Conservation (phyloP, 2,113 vertebrate genomes). For the Zapornia atra region DNA sequence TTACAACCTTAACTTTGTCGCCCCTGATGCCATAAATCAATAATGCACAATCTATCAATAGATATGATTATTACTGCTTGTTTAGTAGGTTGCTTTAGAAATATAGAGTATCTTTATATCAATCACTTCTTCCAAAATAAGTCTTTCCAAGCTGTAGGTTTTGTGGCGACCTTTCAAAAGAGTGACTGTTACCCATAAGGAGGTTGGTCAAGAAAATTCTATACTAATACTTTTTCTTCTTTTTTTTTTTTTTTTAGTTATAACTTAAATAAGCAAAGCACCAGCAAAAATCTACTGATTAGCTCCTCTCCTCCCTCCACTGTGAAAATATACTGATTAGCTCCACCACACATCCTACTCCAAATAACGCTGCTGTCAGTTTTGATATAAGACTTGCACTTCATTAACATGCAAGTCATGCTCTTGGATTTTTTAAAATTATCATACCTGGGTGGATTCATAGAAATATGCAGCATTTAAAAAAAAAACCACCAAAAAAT, state of each 20-base stretch:
- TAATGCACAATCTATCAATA: background rate
- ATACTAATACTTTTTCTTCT: background rate
- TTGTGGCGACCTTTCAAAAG: conserved; percentile 2
- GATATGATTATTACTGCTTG: background rate
- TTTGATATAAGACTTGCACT: background rate
- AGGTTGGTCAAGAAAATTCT: background rate
- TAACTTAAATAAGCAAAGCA: conserved; percentile 4
- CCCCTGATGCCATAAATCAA: background rate
- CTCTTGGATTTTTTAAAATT: background rate
- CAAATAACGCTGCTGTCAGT: conserved; percentile 17
- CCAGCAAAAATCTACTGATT: conserved; percentile 38
- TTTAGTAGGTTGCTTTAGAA: conserved; percentile 19
- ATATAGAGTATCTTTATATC: background rate
- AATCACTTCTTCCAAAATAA: conserved; percentile 4
- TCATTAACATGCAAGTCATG: background rate
- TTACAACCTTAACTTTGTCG: background rate
- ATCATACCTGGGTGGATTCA: background rate
- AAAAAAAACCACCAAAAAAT: background rate
- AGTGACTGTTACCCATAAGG: background rate
- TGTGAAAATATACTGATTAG: conserved; percentile 43
- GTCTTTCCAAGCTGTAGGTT: background rate
- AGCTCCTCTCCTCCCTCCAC: conserved; percentile 10
- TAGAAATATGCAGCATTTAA: background rate
- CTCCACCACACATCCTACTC: conserved; percentile 10
- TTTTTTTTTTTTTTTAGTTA: background rate